These are phyloP conservation scores for Artibeus jamaicensis DNA, from an alignment of 2,797 vertebrate species.

Conservation along the genomic window DNA sequence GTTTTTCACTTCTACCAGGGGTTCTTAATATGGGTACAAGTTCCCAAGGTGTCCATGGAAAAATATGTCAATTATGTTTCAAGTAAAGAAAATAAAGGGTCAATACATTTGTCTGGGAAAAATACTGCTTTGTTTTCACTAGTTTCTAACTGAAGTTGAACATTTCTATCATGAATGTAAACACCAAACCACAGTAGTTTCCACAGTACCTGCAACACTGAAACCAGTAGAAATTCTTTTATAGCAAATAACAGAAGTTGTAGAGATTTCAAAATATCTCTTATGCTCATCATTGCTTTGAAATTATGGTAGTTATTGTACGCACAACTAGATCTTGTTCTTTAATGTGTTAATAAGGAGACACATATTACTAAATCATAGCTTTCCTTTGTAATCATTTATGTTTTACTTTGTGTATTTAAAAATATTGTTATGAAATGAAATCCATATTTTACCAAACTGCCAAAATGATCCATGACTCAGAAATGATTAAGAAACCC, in stretches of 20 bases:
- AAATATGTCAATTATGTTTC: background rate
- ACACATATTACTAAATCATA: background rate
- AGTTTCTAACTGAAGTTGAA: background rate
- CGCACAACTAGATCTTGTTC: slow-evolving; percentile 1
- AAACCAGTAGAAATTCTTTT: slow-evolving; percentile 18
- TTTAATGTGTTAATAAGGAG: slow-evolving; percentile 23
- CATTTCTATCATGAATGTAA: background rate
- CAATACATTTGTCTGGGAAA: background rate
- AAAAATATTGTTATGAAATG: slow-evolving; percentile 19
- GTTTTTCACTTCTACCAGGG: background rate
- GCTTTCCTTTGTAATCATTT: background rate
- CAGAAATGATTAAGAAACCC: background rate
- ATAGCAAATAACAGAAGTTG: background rate
- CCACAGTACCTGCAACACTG: background rate
- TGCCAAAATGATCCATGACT: background rate
- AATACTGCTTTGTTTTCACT: background rate
- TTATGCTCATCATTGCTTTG: background rate
- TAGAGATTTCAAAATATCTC: background rate
- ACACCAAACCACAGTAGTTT: background rate
- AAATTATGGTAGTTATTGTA: background rate
- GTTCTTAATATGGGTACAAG: background rate
- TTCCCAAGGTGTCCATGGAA: background rate
- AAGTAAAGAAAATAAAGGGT: background rate
- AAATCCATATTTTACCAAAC: slow-evolving; percentile 32
- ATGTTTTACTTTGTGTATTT: background rate